Percentiles rank a stretch among this genome's conserved stretches.
Evolutionary conservation across 2,113 vertebrate genomes (phyloP).

Genomic region (Calyptommatus sinebrachiatus): DNA sequence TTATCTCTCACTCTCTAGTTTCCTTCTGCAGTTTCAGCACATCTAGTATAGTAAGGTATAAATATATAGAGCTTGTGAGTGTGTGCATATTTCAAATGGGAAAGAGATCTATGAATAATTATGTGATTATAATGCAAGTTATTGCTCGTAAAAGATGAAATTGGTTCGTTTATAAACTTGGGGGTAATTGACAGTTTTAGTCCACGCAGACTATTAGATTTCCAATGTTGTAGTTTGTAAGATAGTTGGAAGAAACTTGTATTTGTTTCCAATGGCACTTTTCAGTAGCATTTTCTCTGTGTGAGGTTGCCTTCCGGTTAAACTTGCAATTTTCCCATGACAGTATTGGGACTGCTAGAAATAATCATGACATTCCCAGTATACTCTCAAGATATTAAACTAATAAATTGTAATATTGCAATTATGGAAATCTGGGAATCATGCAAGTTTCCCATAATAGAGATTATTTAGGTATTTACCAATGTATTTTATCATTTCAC

Average conservation of each 20-base stretch:
- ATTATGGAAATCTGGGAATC: too few relatives aligned
- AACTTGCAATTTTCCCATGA: too few relatives aligned
- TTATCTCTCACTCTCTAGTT: neutral
- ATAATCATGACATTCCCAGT: neutral
- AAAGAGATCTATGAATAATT: neutral
- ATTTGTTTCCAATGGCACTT: too few relatives aligned
- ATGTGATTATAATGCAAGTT: rapidly evolving
- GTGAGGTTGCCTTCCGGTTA: too few relatives aligned
- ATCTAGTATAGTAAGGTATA: neutral
- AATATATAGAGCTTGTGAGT: slow-evolving; percentile 14
- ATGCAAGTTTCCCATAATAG: too few relatives aligned
- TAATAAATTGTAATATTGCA: too few relatives aligned
- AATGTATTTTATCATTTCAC: too few relatives aligned
- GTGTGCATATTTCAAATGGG: neutral
- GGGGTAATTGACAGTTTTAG: neutral
- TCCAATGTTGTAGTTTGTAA: neutral
- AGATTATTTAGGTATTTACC: too few relatives aligned
- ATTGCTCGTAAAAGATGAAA: neutral
- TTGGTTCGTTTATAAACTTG: rapidly evolving
- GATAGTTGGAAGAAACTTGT: too few relatives aligned
- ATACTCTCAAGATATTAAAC: too few relatives aligned
- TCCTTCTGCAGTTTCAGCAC: neutral
- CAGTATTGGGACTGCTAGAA: neutral
- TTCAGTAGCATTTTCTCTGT: neutral
- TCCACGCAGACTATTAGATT: neutral